These are phyloP conservation scores for Glaucopsyche alexis DNA, from an alignment of 2,888 invertebrate genomes.

Conservation along the genomic window DNA sequence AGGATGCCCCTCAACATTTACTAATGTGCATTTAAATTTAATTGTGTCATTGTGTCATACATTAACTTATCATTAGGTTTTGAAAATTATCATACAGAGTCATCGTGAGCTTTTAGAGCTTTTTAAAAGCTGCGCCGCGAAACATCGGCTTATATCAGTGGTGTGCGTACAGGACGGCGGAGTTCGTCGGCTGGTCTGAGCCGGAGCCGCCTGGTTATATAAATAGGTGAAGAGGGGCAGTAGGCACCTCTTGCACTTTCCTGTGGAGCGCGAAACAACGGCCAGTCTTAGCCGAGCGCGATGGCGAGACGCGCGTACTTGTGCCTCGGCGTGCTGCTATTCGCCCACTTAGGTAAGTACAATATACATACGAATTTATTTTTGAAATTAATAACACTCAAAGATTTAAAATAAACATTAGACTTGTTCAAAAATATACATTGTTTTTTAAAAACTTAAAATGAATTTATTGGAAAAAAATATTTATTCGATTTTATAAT, in stretches of 20 bases:
- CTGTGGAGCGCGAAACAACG: slow-evolving; percentile 64
- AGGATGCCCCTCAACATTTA: neutral
- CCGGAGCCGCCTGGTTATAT: slow-evolving; percentile 69
- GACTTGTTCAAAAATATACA: neutral
- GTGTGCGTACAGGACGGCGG: slow-evolving; percentile 61
- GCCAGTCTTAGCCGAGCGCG: slow-evolving; percentile 75
- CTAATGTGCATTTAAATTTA: slow-evolving; percentile 16
- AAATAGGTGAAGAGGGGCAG: slow-evolving; percentile 79
- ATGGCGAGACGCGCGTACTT: slow-evolving; percentile 79
- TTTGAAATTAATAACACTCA: neutral
- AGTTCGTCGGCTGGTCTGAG: slow-evolving; percentile 54
- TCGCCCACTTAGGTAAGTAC: slow-evolving; percentile 75
- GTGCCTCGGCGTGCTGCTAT: slow-evolving; percentile 71
- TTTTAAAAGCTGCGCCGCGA: slow-evolving; percentile 65
- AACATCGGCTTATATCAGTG: slow-evolving; percentile 54
- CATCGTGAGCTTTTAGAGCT: slow-evolving; percentile 45
- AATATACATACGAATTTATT: slow-evolving; percentile 10
- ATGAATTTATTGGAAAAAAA: neutral
- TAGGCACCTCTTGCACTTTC: slow-evolving; percentile 76
- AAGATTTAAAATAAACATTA: neutral
- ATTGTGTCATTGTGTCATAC: slow-evolving; percentile 10
- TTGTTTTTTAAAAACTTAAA: neutral
- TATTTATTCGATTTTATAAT: slow-evolving; percentile 3
- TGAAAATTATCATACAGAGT: slow-evolving; percentile 47
- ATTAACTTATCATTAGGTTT: slow-evolving; percentile 2